Evolutionary conservation across 2,888 invertebrate species (phyloP), one percentile per base, ranked within the genome.

Genomic region (Agrochola macilenta): DNA sequence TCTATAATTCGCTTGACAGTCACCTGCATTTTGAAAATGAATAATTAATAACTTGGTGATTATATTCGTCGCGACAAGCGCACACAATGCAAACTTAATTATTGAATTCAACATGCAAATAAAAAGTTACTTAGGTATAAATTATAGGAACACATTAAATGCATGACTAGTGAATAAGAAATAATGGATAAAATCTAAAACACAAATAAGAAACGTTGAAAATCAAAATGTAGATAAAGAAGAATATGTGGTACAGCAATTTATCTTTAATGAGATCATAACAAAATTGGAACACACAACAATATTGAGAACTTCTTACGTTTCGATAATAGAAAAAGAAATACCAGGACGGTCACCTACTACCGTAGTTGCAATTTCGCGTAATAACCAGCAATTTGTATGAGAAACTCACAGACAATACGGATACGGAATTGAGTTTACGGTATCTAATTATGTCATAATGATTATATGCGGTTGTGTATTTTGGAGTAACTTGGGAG

Each of bases 301-400:
- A 77, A 77, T 60, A 74, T 78, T 72, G 64, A 85, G 46, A 83
- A 72, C 30, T 63, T 72, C 46, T 74, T 78, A 39, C 65, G 61
- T 65, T 81, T 82, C 78, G 54, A 68, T 78, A 85, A 85, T 72
- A 78, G 78, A 85, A 83, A 84, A 83, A 83, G 80, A 90, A 91
- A 89, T 87, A 79, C 79, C 78, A 83, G 84, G 82, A 92, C 93
- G 91, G 93, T 94, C 93, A 93, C 90, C 92, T 88, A 89, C 87
- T 89, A 86, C 87, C 92, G 92, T 90, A 90, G 89, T 90, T 89
- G 92, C 91, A 91, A 93, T 95, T 95, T 93, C 91, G 89, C 93
- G 93, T 94, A 95, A 95, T 94, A 89, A 91, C 90, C 87, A 91
- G 92, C 93, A 94, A 93, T 95, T 94, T 94, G 90, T 94, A 93